Evolutionary conservation across 1,140 invertebrate species (phyloP).

Genomic region (Hyles vespertilio): DNA sequence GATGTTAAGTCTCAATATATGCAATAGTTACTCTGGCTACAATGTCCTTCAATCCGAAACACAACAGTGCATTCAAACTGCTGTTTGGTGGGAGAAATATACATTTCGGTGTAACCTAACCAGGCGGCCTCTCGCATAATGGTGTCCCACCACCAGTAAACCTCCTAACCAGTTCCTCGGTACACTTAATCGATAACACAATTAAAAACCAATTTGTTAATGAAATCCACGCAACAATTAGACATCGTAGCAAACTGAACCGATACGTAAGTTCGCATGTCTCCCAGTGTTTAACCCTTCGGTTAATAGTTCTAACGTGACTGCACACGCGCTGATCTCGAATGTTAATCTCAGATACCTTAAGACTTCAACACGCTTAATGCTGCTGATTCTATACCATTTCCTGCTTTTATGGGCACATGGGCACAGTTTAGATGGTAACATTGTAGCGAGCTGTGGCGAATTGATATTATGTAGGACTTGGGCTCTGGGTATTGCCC

Average conservation of each 20-base stretch:
- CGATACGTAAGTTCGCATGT: constrained; percentile 35
- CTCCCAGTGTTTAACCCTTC: constrained; percentile 45
- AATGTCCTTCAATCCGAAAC: no score
- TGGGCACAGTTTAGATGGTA: constrained; percentile 14
- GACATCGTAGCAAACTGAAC: constrained; percentile 1
- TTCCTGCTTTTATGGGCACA: constrained; percentile 27
- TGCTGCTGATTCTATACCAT: constrained; percentile 49
- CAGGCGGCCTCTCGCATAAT: no score
- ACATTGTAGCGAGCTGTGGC: not conserved
- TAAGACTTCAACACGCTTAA: constrained; percentile 35
- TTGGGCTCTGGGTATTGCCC: no score
- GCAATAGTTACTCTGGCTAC: no score
- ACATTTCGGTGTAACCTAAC: no score
- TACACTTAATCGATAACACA: not conserved
- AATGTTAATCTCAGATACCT: constrained; percentile 48
- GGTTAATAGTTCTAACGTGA: constrained; percentile 65
- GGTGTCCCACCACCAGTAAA: no score
- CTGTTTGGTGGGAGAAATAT: no score
- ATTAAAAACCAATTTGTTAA: no score
- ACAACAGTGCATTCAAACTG: no score
- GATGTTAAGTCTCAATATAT: no score
- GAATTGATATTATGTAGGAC: no score
- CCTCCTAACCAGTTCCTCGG: not conserved
- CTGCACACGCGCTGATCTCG: constrained; percentile 52
- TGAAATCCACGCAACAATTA: constrained; percentile 9